A percentile compares a stretch with the other conserved stretches of the same genome.
Conservation (phyloP, 2,113 vertebrate species). For the Tachuris rubrigastra region DNA sequence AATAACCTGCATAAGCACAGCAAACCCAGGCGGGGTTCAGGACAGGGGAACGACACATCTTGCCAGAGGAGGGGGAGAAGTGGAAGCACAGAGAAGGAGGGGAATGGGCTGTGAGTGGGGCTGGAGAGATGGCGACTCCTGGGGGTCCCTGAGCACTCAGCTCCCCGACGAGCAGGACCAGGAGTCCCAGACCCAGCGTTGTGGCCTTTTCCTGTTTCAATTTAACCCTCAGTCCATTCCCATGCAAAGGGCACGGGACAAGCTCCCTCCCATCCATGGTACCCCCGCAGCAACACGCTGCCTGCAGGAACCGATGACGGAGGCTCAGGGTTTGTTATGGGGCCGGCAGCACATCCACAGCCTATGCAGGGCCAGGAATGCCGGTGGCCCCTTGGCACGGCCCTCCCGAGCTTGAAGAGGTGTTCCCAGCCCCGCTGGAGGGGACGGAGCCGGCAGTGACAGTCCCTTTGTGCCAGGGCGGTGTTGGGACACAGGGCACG, state of each 20-base stretch:
- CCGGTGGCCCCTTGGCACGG: accelerated
- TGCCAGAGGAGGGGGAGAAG: background rate
- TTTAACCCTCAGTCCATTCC: background rate
- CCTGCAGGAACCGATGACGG: accelerated
- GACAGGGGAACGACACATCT: background rate
- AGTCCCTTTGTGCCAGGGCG: background rate
- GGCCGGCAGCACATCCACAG: accelerated
- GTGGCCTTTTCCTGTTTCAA: background rate
- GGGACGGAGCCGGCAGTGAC: too few relatives aligned
- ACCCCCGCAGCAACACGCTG: too few relatives aligned
- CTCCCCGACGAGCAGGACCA: accelerated
- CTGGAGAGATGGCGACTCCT: background rate
- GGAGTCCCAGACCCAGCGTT: background rate
- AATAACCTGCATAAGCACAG: background rate
- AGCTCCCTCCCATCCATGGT: accelerated
- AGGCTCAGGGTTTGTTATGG: background rate
- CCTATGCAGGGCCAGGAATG: background rate
- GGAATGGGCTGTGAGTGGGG: accelerated
- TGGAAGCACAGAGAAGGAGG: background rate
- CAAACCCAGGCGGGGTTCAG: background rate
- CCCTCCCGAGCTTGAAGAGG: background rate
- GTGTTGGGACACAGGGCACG: background rate
- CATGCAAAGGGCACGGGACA: background rate
- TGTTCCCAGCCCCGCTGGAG: background rate
- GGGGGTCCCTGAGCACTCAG: background rate